Base-by-base conservation (phyloP, 2,888 invertebrate genomes). In the Syrista parreyssii region DNA sequence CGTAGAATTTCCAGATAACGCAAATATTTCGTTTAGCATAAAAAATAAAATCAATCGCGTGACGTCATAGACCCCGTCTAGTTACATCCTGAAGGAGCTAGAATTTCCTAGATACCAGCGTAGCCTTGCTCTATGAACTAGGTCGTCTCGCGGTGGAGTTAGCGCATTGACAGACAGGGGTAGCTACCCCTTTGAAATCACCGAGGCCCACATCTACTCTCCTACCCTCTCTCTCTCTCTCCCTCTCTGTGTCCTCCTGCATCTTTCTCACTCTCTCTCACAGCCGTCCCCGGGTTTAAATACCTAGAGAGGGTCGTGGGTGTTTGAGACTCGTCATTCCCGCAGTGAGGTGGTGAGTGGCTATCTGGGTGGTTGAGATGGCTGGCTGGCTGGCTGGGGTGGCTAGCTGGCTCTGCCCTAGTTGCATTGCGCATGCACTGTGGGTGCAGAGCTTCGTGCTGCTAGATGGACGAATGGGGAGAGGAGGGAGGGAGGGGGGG, bases 81-180 rank as follows among this genome's bases (percentile, higher is more conserved):
- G 55, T 55, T 15, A 55, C 23, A 9, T 55, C 55, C 55, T 23
- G 9, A 55, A 23, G 55, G 9, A 55, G 23, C 23, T 55, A 55
- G 55, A 9, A 55, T 23, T 23, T 55, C 55, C 23, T 55, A 23
- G 55, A 23, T 31, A 71, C 31, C 31, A 33, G 12, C 77, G 80
- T 88, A 88, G 88, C 88, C 89, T 89, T 88, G 89, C 86, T 83
- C 85, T 85, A 86, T 86, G 88, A 89, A 89, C 88, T 88, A 84
- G 89, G 88, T 89, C 89, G 89, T 82, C 80, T 83, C 23, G 15
- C 23, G 12, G 71, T 33, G 6, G 31, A 82, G 82, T 82, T 80
- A 83, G 85, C 85, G 86, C 87, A 87, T 86, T 82, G 87, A 87
- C 83, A 78, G 76, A 74, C 68, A 76, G 76, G 55, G 71, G 73